phyloP scores from a whole-genome alignment of 2,113 vertebrate species.

The Pantherophis guttatus region DNA sequence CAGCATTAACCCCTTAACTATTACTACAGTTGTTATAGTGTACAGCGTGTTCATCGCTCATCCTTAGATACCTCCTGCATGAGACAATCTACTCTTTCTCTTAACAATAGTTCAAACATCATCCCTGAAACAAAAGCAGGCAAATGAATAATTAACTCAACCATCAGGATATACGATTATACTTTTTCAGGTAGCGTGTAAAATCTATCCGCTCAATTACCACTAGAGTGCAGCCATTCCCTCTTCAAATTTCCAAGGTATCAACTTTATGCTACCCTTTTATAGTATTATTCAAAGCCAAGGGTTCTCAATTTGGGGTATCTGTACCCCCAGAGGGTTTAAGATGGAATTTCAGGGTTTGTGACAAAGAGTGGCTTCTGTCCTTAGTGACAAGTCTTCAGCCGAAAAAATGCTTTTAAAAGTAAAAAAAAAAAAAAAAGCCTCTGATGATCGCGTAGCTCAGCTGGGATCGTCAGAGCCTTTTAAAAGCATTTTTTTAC shows the following conservation, averaged over 20 bases:
- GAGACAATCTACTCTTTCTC: background rate
- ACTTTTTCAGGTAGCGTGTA: background rate
- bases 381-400: background rate
- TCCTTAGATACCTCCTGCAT: background rate
- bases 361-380: background rate
- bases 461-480: too few species aligned
- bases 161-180: background rate
- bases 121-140: background rate
- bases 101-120: background rate
- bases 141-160: conserved; percentile 7
- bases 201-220: background rate
- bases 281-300: background rate
- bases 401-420: too few species aligned
- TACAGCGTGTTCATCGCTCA: background rate
- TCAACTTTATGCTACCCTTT: background rate
- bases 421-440: too few species aligned
- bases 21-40: background rate
- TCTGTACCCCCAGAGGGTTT: background rate
- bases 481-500: too few species aligned
- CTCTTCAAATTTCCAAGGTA: background rate
- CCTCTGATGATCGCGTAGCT: accelerated
- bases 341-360: background rate
- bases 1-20: background rate
- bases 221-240: background rate
- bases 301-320: background rate